Conservation (phyloP, 2,797 vertebrate species). For the Dendrocincla tyrannina region DNA sequence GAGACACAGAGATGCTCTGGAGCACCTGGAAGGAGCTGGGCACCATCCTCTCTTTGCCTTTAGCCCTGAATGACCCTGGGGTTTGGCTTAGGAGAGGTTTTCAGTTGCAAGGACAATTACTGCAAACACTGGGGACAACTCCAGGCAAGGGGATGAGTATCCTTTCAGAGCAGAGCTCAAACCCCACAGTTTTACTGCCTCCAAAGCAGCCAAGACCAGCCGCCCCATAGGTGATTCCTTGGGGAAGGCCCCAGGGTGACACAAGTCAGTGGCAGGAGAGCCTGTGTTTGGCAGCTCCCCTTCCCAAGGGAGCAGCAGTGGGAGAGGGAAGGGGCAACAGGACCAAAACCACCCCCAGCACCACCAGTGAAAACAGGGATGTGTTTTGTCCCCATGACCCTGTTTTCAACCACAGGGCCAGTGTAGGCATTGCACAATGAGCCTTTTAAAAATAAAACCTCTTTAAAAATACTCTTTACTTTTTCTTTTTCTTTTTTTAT, state of each 20-base stretch:
- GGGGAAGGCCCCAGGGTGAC: background rate
- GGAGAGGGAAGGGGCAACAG: rapidly evolving
- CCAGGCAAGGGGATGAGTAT: background rate
- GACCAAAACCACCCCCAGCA: background rate
- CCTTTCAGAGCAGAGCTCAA: background rate
- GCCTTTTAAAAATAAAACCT: constrained; percentile 1
- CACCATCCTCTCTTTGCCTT: background rate
- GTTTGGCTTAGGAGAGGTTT: background rate
- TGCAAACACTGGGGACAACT: background rate
- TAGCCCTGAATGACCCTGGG: background rate
- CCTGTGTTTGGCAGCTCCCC: background rate
- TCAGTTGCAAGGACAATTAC: background rate
- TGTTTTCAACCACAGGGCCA: background rate
- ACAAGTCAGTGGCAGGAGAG: background rate
- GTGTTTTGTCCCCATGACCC: background rate
- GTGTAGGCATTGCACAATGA: constrained; percentile 9
- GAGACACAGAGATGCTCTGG: background rate
- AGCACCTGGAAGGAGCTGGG: background rate
- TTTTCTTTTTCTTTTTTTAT: background rate
- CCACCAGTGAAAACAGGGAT: background rate
- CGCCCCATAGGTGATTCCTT: background rate
- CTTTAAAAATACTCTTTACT: background rate
- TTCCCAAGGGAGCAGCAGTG: background rate
- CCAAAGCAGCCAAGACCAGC: background rate
- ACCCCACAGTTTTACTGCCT: background rate